These are phyloP conservation scores for Sarotherodon lohbergeri DNA, from an alignment of 2,113 vertebrate species.

Conservation along the genomic window DNA sequence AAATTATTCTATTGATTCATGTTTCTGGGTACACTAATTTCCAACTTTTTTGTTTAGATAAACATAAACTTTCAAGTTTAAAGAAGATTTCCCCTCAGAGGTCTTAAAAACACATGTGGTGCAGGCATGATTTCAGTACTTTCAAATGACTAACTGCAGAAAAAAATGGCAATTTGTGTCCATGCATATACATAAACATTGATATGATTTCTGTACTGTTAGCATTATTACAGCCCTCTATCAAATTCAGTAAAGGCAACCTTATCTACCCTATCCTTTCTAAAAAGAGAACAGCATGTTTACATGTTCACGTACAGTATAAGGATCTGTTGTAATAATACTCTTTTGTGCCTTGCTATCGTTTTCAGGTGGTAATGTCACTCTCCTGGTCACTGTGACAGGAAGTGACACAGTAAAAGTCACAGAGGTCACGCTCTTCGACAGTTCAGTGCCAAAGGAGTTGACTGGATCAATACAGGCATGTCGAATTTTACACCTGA, in stretches of 20 bases:
- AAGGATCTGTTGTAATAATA: not conserved
- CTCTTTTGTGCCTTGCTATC: not conserved
- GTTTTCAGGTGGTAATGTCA: constrained; percentile 46
- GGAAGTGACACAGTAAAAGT: constrained; percentile 44
- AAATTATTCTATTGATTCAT: accelerated
- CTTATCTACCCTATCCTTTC: accelerated
- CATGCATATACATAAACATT: not conserved
- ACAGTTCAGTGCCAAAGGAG: constrained; percentile 34
- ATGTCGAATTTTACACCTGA: not conserved
- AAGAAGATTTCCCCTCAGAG: not conserved
- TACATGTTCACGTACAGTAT: not conserved
- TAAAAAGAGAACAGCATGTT: not conserved
- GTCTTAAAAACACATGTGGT: not conserved
- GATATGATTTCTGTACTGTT: not conserved
- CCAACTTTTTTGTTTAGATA: not conserved
- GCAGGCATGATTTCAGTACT: not conserved
- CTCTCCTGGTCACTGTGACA: constrained; percentile 53
- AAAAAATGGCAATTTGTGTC: not conserved
- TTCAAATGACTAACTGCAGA: not conserved
- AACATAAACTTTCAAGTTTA: not conserved
- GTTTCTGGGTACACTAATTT: not conserved
- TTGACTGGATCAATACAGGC: constrained; percentile 48
- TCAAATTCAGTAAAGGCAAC: not conserved
- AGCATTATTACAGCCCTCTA: not conserved
- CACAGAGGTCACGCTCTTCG: constrained; percentile 47